Evolutionary conservation across 2,888 invertebrate genomes (phyloP), one percentile per base, ranked within the genome.

Genomic region (Lepidocyrtoides sp.): DNA sequence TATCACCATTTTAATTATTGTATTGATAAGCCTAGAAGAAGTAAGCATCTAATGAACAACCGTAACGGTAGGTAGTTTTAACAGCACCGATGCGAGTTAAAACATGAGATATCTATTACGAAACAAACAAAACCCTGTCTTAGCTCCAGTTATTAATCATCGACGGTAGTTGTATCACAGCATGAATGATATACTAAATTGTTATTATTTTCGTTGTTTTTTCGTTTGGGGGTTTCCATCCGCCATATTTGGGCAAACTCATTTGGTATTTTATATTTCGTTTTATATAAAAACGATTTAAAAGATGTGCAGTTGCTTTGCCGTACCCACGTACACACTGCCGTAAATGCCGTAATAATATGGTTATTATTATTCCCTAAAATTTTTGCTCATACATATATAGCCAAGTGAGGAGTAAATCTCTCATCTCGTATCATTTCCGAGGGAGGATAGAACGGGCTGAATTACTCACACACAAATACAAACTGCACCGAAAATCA

Each of bases 161-260:
- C n/a, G n/a, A n/a, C n/a, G n/a, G n/a, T n/a, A n/a, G n/a, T n/a
- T n/a, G n/a, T n/a, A n/a, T n/a, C n/a, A n/a, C n/a, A n/a, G n/a
- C n/a, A n/a, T n/a, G n/a, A n/a, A n/a, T n/a, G n/a, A n/a, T n/a
- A n/a, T n/a, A n/a, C n/a, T n/a, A 54, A 54, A n/a, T 3, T n/a
- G 12, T n/a, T n/a, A 54, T 54, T 32, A 66, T 66, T 17, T 14
- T 60, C 60, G 2, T 60, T 12, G 23, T 60, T 66, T 66, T 66
- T 29, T 66, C 44, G 10, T 23, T 44, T 75, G 75, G 75, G 72
- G 75, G 75, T 48, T 75, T 75, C 75, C 75, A 72, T 20, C 44
- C 8, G 7, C 72, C 72, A 23, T 75, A 48, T 75, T 75, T 48
- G 48, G 75, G 4, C 20, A 26, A 48, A 48, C 44, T 5, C 23